Percentiles rank a stretch among this genome's conserved stretches.
Evolutionary conservation across 2,113 vertebrate genomes (phyloP).

Genomic region (Athene cunicularia): DNA sequence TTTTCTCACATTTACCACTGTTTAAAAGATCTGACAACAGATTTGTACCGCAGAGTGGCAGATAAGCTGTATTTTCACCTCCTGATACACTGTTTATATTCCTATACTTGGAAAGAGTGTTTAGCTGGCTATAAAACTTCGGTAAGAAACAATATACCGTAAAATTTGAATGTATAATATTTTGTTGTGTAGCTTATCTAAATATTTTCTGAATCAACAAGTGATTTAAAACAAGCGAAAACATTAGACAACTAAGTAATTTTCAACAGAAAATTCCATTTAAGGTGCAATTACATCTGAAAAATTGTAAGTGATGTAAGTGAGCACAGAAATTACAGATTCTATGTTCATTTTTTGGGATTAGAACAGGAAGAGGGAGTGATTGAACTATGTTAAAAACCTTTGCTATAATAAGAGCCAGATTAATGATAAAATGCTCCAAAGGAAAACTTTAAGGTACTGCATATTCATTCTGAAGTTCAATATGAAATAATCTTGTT

Average conservation of each 20-base stretch:
- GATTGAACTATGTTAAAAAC: not conserved
- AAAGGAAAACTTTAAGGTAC: not conserved
- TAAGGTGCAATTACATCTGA: not conserved
- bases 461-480: not conserved
- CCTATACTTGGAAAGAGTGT: not conserved
- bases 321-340: not conserved
- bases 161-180: not conserved
- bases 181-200: not conserved
- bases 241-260: not conserved
- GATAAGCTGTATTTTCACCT: not conserved
- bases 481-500: not conserved
- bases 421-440: not conserved
- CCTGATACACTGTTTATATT: not conserved
- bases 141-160: not conserved
- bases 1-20: not conserved
- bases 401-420: not conserved
- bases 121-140: not conserved
- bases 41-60: not conserved
- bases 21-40: not conserved
- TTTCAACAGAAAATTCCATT: not conserved
- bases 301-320: not conserved
- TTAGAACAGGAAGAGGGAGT: not conserved
- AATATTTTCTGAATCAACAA: not conserved
- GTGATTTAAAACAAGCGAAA: not conserved
- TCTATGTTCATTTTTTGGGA: not conserved